Evolutionary conservation across 1,140 invertebrate genomes (phyloP).

Genomic region (Asbolus verrucosus): DNA sequence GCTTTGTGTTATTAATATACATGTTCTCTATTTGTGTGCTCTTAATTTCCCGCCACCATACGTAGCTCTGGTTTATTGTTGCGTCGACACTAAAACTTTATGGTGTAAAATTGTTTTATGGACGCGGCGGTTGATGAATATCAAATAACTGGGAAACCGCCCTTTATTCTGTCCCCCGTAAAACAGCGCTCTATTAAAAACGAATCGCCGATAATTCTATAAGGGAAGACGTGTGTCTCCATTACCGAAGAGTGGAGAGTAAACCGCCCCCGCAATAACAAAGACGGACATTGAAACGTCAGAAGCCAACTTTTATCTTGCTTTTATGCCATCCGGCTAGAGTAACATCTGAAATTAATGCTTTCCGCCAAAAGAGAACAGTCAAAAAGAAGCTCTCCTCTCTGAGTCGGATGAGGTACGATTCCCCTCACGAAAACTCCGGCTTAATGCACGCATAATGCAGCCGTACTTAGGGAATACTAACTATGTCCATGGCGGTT

Average conservation of each 20-base stretch:
- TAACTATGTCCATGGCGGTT: no score
- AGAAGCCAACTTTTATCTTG: constrained; percentile 35
- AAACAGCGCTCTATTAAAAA: constrained; percentile 23
- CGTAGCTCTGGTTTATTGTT: constrained; percentile 33
- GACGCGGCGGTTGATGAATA: constrained; percentile 23
- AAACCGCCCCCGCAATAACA: constrained; percentile 32
- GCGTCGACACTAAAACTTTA: constrained; percentile 28
- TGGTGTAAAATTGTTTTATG: constrained; percentile 32
- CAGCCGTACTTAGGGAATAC: no score
- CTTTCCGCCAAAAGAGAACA: constrained; percentile 14
- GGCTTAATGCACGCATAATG: no score
- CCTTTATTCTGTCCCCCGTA: background rate
- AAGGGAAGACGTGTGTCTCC: constrained; percentile 17
- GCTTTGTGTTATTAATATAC: constrained; percentile 39
- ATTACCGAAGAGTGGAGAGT: constrained; percentile 19
- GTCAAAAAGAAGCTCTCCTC: background rate
- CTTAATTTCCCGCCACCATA: constrained; percentile 27
- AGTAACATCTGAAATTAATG: constrained; percentile 24
- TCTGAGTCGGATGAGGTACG: no score
- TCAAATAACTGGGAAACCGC: constrained; percentile 6
- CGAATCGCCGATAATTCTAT: constrained; percentile 33
- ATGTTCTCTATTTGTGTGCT: constrained; percentile 37
- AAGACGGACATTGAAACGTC: constrained; percentile 38
- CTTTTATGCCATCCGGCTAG: constrained; percentile 28
- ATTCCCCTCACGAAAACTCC: no score